These are phyloP conservation scores for Himalopsyche tibetana DNA, from an alignment of 2,888 invertebrate genomes.

Conservation along the genomic window DNA sequence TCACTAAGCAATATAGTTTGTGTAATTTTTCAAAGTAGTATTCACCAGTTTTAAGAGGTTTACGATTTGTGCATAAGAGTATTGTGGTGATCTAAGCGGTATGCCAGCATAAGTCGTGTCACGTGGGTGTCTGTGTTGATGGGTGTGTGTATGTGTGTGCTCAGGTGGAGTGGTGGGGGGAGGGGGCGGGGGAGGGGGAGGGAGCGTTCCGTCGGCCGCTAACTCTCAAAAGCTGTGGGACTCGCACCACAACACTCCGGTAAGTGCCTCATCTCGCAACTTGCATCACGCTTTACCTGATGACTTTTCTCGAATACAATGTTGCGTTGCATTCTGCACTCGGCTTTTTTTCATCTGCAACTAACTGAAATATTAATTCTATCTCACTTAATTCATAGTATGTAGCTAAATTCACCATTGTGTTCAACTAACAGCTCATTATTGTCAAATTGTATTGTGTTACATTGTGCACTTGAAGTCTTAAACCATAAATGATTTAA, in stretches of 20 bases:
- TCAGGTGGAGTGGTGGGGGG: conserved; percentile 68
- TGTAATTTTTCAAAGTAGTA: background rate
- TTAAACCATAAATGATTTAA: too few relatives aligned
- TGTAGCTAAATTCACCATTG: too few relatives aligned
- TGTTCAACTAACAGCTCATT: too few relatives aligned
- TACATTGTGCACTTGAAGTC: too few relatives aligned
- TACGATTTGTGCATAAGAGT: background rate
- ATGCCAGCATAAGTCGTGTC: conserved; percentile 36
- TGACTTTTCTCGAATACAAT: too few relatives aligned
- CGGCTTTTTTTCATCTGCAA: too few relatives aligned
- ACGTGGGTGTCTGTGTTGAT: conserved; percentile 46
- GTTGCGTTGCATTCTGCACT: too few relatives aligned
- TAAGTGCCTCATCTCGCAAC: conserved; percentile 67
- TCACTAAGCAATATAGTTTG: too few relatives aligned
- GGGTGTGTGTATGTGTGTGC: conserved; percentile 49
- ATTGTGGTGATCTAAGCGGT: background rate
- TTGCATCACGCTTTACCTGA: conserved; percentile 38
- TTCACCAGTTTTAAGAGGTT: background rate
- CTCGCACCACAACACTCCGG: conserved; percentile 64
- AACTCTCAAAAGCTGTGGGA: conserved; percentile 66
- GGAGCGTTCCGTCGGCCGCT: conserved; percentile 66
- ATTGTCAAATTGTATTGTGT: too few relatives aligned
- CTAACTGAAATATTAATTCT: too few relatives aligned
- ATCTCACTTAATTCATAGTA: too few relatives aligned
- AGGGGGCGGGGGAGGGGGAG: conserved; percentile 64